Percentiles rank a stretch among this genome's conserved stretches.
These are phyloP conservation scores for Notospermus geniculatus DNA, from an alignment of 1,140 invertebrate species.

Conservation along the genomic window DNA sequence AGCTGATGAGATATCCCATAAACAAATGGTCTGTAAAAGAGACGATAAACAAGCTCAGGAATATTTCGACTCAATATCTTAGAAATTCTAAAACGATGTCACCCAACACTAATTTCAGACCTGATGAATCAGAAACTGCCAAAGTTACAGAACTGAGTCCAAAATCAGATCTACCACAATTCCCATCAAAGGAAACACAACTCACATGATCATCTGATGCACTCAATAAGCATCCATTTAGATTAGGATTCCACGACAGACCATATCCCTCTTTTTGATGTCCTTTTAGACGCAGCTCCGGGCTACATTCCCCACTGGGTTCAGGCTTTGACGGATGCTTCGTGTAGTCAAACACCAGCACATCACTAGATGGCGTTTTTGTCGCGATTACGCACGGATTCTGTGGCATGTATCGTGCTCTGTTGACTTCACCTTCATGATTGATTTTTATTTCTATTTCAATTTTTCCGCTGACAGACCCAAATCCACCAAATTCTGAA, in stretches of 20 bases:
- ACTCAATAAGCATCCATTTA: constrained; percentile 95
- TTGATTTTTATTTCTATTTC: constrained; percentile 99
- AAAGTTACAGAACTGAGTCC: neutral
- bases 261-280: constrained; percentile 99
- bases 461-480: constrained; percentile 98
- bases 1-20: constrained; percentile 98
- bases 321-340: constrained; percentile 99
- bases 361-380: constrained; percentile 98
- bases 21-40: constrained; percentile 80
- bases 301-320: constrained; percentile 93
- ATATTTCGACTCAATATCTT: no score
- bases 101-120: neutral
- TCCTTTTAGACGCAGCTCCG: constrained; percentile 77
- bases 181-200: constrained; percentile 3
- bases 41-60: neutral
- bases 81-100: no score
- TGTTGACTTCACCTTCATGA: constrained; percentile 99
- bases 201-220: constrained; percentile 91
- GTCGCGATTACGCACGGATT: constrained; percentile 99
- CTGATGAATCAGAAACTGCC: neutral
- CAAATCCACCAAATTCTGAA: constrained; percentile 98
- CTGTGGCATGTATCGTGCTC: constrained; percentile 99
- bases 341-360: constrained; percentile 98
- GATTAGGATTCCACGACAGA: constrained; percentile 97
- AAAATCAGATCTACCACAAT: neutral